A percentile compares a stretch with the other conserved stretches of the same genome.
These are phyloP conservation scores for Drosophila azteca DNA, from an alignment of 1,140 invertebrate species.

Conservation along the genomic window DNA sequence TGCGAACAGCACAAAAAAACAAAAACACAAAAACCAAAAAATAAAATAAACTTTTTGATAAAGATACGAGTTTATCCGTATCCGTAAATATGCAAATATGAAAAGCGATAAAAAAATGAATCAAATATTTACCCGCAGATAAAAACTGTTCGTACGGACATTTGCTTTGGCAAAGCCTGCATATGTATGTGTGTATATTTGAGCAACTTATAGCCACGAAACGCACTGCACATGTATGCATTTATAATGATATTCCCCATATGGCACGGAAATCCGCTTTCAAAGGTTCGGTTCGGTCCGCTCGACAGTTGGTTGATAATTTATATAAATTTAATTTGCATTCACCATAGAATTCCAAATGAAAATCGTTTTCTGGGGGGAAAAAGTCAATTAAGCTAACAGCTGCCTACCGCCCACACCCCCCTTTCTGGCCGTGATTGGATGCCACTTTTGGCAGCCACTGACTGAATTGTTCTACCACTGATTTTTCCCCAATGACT, in stretches of 20 bases:
- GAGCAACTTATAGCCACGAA: background rate
- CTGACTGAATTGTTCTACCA: conserved; percentile 18
- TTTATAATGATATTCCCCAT: conserved; percentile 18
- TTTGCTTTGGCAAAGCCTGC: background rate
- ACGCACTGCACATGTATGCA: conserved; percentile 7
- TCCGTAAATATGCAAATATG: background rate
- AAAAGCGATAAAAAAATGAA: background rate
- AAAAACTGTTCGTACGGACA: background rate
- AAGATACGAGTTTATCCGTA: too few species aligned
- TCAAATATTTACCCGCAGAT: conserved; percentile 7
- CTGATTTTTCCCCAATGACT: conserved; percentile 22
- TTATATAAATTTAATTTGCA: too few species aligned
- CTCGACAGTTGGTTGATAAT: conserved; percentile 1
- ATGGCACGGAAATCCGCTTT: conserved; percentile 1
- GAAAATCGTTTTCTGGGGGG: conserved; percentile 12
- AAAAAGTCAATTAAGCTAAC: conserved; percentile 33
- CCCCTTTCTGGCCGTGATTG: conserved; percentile 1
- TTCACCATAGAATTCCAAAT: conserved; percentile 14
- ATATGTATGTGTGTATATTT: conserved; percentile 2
- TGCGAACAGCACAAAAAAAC: too few species aligned
- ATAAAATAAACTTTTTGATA: too few species aligned
- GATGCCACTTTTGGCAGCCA: conserved; percentile 17
- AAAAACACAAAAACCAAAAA: background rate
- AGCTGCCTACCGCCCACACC: background rate
- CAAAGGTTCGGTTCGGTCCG: background rate